Evolutionary conservation across 2,888 invertebrate species (phyloP).

Genomic region (Eumacrocentrus americanus): DNA sequence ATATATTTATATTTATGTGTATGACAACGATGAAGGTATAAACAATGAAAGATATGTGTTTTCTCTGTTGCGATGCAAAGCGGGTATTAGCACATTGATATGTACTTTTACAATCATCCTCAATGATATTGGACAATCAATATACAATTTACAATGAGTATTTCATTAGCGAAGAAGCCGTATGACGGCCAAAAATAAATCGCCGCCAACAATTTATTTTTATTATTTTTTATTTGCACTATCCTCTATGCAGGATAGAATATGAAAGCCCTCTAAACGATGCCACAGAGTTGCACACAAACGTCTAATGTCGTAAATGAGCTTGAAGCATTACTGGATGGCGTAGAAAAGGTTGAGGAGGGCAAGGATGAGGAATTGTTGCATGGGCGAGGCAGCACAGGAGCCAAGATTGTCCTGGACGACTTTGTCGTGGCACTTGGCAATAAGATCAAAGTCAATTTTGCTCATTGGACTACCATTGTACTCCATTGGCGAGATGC

Average conservation of each 20-base stretch:
- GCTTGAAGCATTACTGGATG: conserved; percentile 3
- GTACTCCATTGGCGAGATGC: conserved; percentile 84
- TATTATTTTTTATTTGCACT: background rate
- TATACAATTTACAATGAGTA: background rate
- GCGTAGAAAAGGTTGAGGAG: conserved; percentile 1
- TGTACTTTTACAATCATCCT: too few species aligned
- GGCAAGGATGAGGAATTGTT: background rate
- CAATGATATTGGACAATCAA: too few species aligned
- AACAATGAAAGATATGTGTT: too few species aligned
- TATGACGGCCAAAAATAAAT: too few species aligned
- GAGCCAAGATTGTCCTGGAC: conserved; percentile 70
- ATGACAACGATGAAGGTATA: too few species aligned
- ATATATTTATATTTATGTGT: too few species aligned
- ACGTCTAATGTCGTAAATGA: too few species aligned
- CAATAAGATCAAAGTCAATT: conserved; percentile 71
- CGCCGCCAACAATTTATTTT: background rate
- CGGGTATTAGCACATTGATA: too few species aligned
- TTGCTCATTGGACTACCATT: conserved; percentile 78
- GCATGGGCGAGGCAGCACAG: conserved; percentile 33
- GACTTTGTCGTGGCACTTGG: conserved; percentile 73
- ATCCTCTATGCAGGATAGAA: background rate
- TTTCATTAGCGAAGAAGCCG: background rate
- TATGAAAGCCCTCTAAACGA: too few species aligned
- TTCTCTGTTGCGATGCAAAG: too few species aligned
- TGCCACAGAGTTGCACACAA: too few species aligned